phyloP scores from a whole-genome alignment of 2,113 vertebrate genomes.

The Rostratula benghalensis region DNA sequence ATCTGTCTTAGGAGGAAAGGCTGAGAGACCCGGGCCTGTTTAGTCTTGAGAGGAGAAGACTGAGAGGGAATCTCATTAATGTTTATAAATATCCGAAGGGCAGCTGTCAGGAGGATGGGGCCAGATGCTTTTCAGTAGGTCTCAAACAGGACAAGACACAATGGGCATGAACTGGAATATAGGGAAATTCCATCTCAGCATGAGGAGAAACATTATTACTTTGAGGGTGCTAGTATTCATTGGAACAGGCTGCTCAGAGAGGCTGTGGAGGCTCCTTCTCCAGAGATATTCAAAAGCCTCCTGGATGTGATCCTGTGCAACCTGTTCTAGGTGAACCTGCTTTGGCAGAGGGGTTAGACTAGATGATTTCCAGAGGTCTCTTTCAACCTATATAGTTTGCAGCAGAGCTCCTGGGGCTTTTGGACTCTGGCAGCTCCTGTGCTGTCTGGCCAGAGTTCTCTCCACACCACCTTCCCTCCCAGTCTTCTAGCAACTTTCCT shows the following conservation, averaged over 20 bases:
- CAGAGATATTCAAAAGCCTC: background rate
- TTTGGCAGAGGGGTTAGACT: background rate
- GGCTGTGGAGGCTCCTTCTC: background rate
- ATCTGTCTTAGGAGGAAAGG: background rate
- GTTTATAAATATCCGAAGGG: background rate
- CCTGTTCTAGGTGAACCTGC: background rate
- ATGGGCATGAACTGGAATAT: background rate
- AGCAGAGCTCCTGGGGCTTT: background rate
- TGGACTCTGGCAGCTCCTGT: background rate
- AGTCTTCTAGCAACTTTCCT: background rate
- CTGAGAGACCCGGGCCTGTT: background rate
- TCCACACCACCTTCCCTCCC: background rate
- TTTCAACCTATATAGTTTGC: background rate
- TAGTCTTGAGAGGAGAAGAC: background rate
- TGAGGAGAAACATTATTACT: background rate
- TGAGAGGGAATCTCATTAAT: background rate
- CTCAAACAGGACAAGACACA: background rate
- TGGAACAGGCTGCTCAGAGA: background rate
- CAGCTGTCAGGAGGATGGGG: background rate
- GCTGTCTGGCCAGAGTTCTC: background rate
- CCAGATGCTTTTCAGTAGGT: background rate
- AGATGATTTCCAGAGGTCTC: background rate
- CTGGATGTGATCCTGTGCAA: background rate
- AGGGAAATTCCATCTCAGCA: background rate
- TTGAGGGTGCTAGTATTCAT: background rate